phyloP scores from a whole-genome alignment of 2,888 invertebrate species.

The Eurois occulta region DNA sequence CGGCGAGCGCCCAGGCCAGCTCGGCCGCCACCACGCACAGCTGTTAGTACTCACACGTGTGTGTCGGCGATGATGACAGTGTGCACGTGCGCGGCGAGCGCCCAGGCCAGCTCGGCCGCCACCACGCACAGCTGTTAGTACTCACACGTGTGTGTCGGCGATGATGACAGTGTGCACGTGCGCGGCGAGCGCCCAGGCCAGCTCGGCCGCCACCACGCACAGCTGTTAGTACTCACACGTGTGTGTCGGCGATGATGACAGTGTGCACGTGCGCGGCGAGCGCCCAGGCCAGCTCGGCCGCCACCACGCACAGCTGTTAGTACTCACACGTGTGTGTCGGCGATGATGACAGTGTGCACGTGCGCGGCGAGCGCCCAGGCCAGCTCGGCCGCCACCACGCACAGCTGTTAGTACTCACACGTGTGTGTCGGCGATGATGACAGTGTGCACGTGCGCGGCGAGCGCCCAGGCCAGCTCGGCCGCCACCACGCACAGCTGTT shows the following conservation, averaged over 20 bases:
- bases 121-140: slow-evolving; percentile 93
- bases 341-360: slow-evolving; percentile 98
- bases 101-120: slow-evolving; percentile 98
- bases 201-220: slow-evolving; percentile 97
- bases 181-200: slow-evolving; percentile 98
- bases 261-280: slow-evolving; percentile 97
- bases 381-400: slow-evolving; percentile 97
- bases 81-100: slow-evolving; percentile 96
- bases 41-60: slow-evolving; percentile 92
- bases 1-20: slow-evolving; percentile 97
- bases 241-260: slow-evolving; percentile 99
- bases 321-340: slow-evolving; percentile 95
- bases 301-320: slow-evolving; percentile 94
- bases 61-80: slow-evolving; percentile 99
- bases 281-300: slow-evolving; percentile 98
- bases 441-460: slow-evolving; percentile 97
- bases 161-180: slow-evolving; percentile 98
- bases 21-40: slow-evolving; percentile 97
- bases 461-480: slow-evolving; percentile 98
- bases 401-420: slow-evolving; percentile 85
- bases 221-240: slow-evolving; percentile 87
- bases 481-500: slow-evolving; percentile 95
- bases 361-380: slow-evolving; percentile 98
- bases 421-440: slow-evolving; percentile 99
- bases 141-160: slow-evolving; percentile 96